Conservation (phyloP, 2,888 invertebrate species). For the Clunio marinus region DNA sequence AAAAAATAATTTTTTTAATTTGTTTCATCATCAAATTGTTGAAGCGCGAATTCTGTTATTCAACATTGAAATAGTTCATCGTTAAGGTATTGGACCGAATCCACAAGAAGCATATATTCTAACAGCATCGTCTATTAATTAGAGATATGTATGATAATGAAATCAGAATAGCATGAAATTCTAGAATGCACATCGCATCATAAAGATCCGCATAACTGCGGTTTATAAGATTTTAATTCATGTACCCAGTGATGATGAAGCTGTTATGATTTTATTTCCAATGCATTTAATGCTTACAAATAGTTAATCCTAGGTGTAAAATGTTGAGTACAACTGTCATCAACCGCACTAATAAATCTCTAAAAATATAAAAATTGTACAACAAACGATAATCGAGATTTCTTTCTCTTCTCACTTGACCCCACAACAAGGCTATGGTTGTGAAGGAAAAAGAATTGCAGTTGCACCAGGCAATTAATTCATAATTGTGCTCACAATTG, state of each 20-base stretch:
- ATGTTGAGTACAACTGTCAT: neutral
- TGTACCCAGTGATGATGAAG: too few species aligned
- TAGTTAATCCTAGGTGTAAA: neutral
- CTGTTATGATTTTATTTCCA: too few species aligned
- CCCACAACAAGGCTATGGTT: neutral
- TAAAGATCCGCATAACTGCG: neutral
- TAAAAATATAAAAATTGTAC: neutral
- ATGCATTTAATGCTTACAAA: too few species aligned
- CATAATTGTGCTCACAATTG: constrained; percentile 37
- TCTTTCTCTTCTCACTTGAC: constrained; percentile 18
- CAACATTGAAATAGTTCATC: neutral
- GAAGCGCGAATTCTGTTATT: neutral
- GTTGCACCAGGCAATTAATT: constrained; percentile 26
- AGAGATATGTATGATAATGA: neutral
- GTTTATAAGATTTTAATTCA: neutral
- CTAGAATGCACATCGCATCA: neutral
- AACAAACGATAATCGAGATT: neutral
- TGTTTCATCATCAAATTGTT: too few species aligned
- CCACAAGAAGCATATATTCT: constrained; percentile 19
- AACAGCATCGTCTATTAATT: constrained; percentile 26
- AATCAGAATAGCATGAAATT: constrained; percentile 11
- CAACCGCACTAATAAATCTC: constrained; percentile 30
- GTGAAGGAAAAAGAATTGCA: neutral
- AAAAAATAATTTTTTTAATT: too few species aligned
- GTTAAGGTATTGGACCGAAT: constrained; percentile 12